phyloP scores from a whole-genome alignment of 1,140 invertebrate genomes.

The Panagrolaimus sp. region DNA sequence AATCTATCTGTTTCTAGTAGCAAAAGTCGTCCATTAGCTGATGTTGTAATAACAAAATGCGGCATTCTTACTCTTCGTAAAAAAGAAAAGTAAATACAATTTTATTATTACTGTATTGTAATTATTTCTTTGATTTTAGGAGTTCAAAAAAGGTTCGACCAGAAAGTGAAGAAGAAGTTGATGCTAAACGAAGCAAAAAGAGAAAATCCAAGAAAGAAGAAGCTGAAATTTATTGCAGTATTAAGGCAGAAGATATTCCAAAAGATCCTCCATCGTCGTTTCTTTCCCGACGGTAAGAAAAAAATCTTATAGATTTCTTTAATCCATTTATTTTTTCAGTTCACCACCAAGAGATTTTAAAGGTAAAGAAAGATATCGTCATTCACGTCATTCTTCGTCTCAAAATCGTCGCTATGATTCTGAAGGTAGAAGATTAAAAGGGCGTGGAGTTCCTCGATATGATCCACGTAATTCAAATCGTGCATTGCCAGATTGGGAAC shows the following conservation, averaged over 20 bases:
- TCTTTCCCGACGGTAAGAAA: no score
- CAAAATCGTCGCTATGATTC: no score
- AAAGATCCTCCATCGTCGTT: background rate
- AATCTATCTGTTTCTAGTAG: conserved; percentile 37
- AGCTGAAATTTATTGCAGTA: background rate
- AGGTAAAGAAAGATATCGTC: no score
- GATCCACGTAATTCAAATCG: no score
- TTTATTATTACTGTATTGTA: background rate
- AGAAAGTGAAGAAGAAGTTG: background rate
- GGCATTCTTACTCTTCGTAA: conserved; percentile 24
- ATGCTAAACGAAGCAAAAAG: background rate
- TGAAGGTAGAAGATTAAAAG: no score
- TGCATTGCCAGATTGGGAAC: no score
- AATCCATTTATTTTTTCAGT: no score
- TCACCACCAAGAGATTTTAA: no score
- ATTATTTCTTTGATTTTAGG: background rate
- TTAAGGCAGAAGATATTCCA: background rate
- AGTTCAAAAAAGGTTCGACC: background rate
- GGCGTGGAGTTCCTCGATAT: no score
- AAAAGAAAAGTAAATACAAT: conserved; percentile 1
- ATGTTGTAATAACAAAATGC: conserved; percentile 36
- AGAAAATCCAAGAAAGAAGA: background rate
- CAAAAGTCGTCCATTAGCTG: conserved; percentile 31
- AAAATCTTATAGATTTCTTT: no score
- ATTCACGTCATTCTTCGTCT: no score